These are phyloP conservation scores for Cataglyphis albicans DNA, from an alignment of 2,888 invertebrate species.

Conservation along the genomic window DNA sequence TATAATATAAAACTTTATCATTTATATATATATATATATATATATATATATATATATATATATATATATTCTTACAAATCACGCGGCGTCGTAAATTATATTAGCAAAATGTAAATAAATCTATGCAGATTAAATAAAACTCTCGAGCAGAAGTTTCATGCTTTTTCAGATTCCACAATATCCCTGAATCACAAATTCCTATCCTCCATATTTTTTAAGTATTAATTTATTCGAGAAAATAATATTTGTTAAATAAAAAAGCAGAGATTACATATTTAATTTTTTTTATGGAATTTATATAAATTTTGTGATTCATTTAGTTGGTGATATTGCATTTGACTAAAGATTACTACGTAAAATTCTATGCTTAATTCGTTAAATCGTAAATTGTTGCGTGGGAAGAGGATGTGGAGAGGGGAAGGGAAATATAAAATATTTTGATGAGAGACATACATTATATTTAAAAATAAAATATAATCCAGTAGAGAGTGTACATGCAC, in stretches of 20 bases:
- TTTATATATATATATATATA: constrained; percentile 30
- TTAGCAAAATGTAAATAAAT: constrained; percentile 69
- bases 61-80: constrained; percentile 64
- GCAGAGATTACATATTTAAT: not conserved
- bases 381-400: not conserved
- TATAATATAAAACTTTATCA: constrained; percentile 69
- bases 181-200: constrained; percentile 8
- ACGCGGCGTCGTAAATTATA: constrained; percentile 70
- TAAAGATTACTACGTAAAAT: not conserved
- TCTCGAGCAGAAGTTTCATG: constrained; percentile 23
- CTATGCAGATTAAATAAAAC: constrained; percentile 36
- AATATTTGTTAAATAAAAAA: not conserved
- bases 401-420: not conserved
- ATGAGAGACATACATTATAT: constrained; percentile 71
- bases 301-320: constrained; percentile 4
- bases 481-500: constrained; percentile 61
- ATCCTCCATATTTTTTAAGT: not conserved
- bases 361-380: not conserved
- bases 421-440: constrained; percentile 32
- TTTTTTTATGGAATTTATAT: not conserved
- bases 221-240: not conserved
- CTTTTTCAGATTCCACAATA: constrained; percentile 20
- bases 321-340: not conserved
- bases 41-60: not conserved
- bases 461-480: constrained; percentile 70